phyloP scores from a whole-genome alignment of 2,888 invertebrate species.

The Zhuqinia jingwanae region DNA sequence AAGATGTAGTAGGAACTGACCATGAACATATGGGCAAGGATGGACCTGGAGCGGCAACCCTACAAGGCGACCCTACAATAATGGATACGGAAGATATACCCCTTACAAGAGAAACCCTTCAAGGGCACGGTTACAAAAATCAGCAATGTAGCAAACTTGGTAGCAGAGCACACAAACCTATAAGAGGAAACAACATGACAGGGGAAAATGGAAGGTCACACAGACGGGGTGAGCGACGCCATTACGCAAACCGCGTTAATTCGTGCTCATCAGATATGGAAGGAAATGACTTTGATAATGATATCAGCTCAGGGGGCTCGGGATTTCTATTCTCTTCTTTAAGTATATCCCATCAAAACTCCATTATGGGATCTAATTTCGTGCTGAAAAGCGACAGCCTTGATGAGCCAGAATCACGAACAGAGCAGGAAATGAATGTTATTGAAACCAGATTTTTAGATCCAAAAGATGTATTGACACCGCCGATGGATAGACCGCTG shows the following conservation, averaged over 20 bases:
- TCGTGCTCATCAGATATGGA: not conserved
- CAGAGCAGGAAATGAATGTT: not conserved
- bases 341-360: conserved; percentile 46
- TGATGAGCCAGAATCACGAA: not conserved
- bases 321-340: conserved; percentile 34
- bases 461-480: conserved; percentile 52
- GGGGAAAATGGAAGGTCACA: not conserved
- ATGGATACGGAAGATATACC: not conserved
- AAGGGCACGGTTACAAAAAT: too few relatives aligned
- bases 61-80: too few relatives aligned
- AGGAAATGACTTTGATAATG: not conserved
- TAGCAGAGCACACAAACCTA: too few relatives aligned
- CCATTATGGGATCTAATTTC: not conserved
- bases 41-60: not conserved
- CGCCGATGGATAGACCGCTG: not conserved
- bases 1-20: not conserved
- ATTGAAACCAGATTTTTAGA: conserved; percentile 66
- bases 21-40: too few relatives aligned
- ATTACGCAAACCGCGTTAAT: not conserved
- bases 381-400: not conserved
- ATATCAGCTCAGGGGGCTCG: conserved; percentile 10
- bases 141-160: too few relatives aligned
- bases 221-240: not conserved
- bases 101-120: too few relatives aligned
- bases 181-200: not conserved